Base-by-base conservation (phyloP, 2,113 vertebrate genomes). In the Uria aalge region DNA sequence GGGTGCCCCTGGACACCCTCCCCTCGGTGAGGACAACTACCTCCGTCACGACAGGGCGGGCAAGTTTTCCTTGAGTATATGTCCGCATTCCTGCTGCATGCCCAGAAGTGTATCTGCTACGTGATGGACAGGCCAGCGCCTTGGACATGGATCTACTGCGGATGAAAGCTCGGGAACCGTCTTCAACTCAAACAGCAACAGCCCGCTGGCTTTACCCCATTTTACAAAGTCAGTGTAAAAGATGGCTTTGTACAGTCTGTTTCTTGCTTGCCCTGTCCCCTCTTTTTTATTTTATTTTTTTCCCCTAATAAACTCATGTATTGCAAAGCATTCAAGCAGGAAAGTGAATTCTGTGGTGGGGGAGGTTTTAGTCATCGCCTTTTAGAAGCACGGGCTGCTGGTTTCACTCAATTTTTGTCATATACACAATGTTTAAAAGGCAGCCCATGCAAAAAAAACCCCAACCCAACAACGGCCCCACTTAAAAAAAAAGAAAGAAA, bases 21-120 rank as follows among this genome's bases (percentile, higher is more conserved):
- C 26, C 6, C 0, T 0, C 4, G 6, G 9, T 9, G 30, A 48
- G 22, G 55, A 62, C 1, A 4, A 48, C 64, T 10, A 43, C 12
- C n/a, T 67, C 27, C 1, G 3, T 32, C 41, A 47, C 0, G 1
- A 56, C 57, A 78, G 29, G 20, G 29, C 3, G 2, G 56, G 47
- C 21, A 68, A 29, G 26, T 26, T 78, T 57, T 41, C 59, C n/a
- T 41, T 5, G 45, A 27, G 23, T 17, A 5, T 6, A 29, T 3
- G 14, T 34, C 53, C 1, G 2, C 20, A 53, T 60, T n/a, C 47
- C 62, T 62, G 64, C 50, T 22, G 40, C 36, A 5, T 2, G 13
- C 36, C 43, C 43, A 76, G 63, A 41, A 27, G 26, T n/a, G 6
- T 8, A 43, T 4, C 16, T 60, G 45, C 59, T 53, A 19, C 0